These are phyloP conservation scores for Verasper variegatus DNA, from an alignment of 2,113 vertebrate species.

Conservation along the genomic window DNA sequence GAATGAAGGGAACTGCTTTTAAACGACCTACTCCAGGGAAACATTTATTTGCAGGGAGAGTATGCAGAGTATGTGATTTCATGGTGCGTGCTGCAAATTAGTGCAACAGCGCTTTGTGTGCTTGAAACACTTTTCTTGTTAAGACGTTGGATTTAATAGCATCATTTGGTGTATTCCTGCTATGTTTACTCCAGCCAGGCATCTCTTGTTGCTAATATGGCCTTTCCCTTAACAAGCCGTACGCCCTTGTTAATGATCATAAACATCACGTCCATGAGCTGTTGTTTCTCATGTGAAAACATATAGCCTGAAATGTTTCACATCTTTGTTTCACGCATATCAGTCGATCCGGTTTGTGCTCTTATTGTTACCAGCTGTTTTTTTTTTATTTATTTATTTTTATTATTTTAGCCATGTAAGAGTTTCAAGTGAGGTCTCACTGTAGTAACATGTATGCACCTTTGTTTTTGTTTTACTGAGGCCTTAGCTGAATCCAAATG, in stretches of 20 bases:
- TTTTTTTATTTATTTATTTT: conserved; percentile 12
- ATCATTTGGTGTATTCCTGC: conserved; percentile 57
- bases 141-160: conserved; percentile 64
- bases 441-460: conserved; percentile 33
- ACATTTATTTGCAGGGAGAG: conserved; percentile 18
- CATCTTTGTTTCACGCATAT: conserved; percentile 40
- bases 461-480: conserved; percentile 54
- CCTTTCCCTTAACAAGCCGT: conserved; percentile 71
- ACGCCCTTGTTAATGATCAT: conserved; percentile 56
- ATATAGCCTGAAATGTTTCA: conserved; percentile 46
- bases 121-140: conserved; percentile 69
- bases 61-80: conserved; percentile 36
- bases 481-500: conserved; percentile 43
- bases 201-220: conserved; percentile 64
- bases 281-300: conserved; percentile 51
- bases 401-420: conserved; percentile 3
- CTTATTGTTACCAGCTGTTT: conserved; percentile 50
- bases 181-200: conserved; percentile 60
- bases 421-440: conserved; percentile 6
- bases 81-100: conserved; percentile 49
- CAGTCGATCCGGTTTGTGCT: conserved; percentile 3
- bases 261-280: conserved; percentile 49
- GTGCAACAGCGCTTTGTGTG: conserved; percentile 49
- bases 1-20: conserved; percentile 24
- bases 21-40: conserved; percentile 21